phyloP scores from a whole-genome alignment of 2,113 vertebrate species.

The Recurvirostra avosetta region DNA sequence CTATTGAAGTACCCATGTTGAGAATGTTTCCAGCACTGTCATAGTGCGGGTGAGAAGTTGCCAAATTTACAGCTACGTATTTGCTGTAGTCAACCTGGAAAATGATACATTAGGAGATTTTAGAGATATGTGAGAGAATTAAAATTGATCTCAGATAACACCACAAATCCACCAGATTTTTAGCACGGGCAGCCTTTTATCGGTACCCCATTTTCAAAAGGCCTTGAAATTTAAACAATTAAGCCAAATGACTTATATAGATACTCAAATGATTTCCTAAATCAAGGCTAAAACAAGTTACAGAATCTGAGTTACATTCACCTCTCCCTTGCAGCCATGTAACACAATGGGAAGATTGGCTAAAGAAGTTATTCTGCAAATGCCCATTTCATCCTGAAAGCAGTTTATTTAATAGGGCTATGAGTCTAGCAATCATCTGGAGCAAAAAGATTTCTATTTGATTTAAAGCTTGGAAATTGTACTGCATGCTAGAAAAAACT shows the following conservation, averaged over 20 bases:
- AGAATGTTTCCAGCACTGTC: constrained; percentile 86
- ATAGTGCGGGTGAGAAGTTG: constrained; percentile 93
- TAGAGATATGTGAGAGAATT: not conserved
- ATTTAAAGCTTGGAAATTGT: not conserved
- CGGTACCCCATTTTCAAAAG: not conserved
- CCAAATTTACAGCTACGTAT: constrained; percentile 83
- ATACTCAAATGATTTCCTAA: not conserved
- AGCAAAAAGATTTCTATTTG: not conserved
- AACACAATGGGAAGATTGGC: not conserved
- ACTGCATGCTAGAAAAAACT: not conserved
- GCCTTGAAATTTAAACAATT: not conserved
- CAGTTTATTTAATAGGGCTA: not conserved
- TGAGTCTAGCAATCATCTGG: not conserved
- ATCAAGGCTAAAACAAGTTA: not conserved
- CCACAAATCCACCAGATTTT: not conserved
- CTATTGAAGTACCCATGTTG: constrained; percentile 91
- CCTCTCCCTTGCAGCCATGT: not conserved
- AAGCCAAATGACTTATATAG: not conserved
- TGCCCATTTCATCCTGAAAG: not conserved
- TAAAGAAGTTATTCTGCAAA: not conserved
- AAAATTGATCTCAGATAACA: not conserved
- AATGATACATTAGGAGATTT: not conserved
- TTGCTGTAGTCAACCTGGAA: constrained; percentile 88
- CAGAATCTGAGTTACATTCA: not conserved
- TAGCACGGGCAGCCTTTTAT: not conserved